Evolutionary conservation across 2,888 invertebrate species (phyloP).

Genomic region (Gastracanthus pulcherrimus): DNA sequence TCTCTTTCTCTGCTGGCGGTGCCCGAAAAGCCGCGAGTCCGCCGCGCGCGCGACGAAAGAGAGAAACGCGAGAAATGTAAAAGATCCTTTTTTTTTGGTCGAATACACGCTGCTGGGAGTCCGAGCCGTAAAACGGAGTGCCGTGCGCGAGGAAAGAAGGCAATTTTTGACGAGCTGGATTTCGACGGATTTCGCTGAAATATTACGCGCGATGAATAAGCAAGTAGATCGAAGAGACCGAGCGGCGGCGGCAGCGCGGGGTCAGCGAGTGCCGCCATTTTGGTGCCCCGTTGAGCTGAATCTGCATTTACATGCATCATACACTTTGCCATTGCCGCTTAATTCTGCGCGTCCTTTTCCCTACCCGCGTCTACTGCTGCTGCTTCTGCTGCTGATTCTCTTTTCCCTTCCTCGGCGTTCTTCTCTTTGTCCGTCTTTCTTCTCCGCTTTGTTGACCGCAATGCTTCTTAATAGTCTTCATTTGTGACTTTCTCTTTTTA

Average conservation of each 20-base stretch:
- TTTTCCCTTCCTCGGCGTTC: too few relatives aligned
- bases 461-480: background rate
- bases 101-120: background rate
- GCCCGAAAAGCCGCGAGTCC: background rate
- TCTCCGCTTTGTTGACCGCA: constrained; percentile 46
- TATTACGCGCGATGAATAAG: constrained; percentile 67
- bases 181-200: constrained; percentile 67
- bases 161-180: constrained; percentile 67
- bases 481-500: too few relatives aligned
- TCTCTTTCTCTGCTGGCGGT: background rate
- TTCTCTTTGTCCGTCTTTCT: too few relatives aligned
- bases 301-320: constrained; percentile 40
- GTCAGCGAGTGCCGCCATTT: too few relatives aligned
- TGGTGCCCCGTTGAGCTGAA: constrained; percentile 54
- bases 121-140: constrained; percentile 33
- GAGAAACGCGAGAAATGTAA: background rate
- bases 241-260: too few relatives aligned
- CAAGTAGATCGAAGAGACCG: too few relatives aligned
- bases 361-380: too few relatives aligned
- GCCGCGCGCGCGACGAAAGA: background rate
- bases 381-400: too few relatives aligned
- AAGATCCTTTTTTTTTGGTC: constrained; percentile 7
- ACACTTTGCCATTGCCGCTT: too few relatives aligned
- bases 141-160: constrained; percentile 62
- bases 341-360: too few relatives aligned